Evolutionary conservation across 2,888 invertebrate species (phyloP), one percentile per base, ranked within the genome.

Genomic region (Lasiommata megera): DNA sequence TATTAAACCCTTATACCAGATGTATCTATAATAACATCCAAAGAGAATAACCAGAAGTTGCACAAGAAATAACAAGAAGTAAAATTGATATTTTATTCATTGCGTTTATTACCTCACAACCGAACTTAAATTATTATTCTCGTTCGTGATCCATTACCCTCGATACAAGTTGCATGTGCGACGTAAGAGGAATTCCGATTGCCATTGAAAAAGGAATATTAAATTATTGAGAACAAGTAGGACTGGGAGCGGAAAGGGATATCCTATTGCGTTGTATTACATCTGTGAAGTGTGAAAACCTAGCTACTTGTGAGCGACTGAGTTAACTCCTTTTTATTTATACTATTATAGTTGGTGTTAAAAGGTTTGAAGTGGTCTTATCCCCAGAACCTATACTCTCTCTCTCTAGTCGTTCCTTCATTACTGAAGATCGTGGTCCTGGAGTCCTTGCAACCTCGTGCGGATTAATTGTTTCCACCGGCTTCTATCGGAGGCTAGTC

Each of bases 181-280:
- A 51, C 23, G 38, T 29, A 51, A 37, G 28, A 51, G 38, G 38
- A 40, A 51, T 51, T 38, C 38, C 37, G 51, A 40, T 16, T 40
- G 51, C 28, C 51, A 51, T 51, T 51, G 51, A 51, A 51, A 51
- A 51, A 51, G 51, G 38, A 51, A 51, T 29, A 51, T 28, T 28
- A 40, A 23, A 37, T 6, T 5, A 38, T 28, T 40, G 51, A 51
- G 29, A 38, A 51, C 51, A 38, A 28, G 51, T 29, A 23, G 28
- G 28, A 28, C 11, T 40, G 14, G 38, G 28, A 51, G 8, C 37
- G 51, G 51, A 51, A 51, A 40, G 40, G 40, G 51, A 51, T 38
- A 38, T 51, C 51, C 51, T 40, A 51, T 51, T 51, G 51, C 51
- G 38, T 51, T 51, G 11, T 28, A 23, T 51, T 51, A 51, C 51